Evolutionary conservation across 2,113 vertebrate genomes (phyloP).

Genomic region (Oryzias javanicus): DNA sequence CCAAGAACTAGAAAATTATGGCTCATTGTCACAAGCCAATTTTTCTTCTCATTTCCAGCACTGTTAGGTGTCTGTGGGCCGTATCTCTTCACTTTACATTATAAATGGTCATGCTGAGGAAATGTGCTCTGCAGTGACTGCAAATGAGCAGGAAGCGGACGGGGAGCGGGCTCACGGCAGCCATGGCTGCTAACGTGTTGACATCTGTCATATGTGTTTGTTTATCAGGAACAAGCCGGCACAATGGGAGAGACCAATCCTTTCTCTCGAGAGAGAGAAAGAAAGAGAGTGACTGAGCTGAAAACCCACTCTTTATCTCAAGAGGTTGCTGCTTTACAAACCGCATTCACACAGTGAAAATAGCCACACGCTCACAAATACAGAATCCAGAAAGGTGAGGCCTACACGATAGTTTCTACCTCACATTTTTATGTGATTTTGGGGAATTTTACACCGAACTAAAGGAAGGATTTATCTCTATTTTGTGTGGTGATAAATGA

Average conservation of each 20-base stretch:
- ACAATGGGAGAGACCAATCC: slow-evolving; percentile 30
- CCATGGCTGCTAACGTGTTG: slow-evolving; percentile 43
- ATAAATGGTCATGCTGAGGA: slow-evolving; percentile 10
- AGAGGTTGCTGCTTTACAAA: slow-evolving; percentile 11
- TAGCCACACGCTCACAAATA: background rate
- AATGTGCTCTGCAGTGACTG: slow-evolving; percentile 5
- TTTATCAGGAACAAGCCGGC: slow-evolving; percentile 54
- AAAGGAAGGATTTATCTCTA: slow-evolving; percentile 59
- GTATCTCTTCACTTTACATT: background rate
- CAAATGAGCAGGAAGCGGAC: slow-evolving; percentile 14
- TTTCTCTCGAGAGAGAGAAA: slow-evolving; percentile 17
- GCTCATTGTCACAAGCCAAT: too few relatives aligned
- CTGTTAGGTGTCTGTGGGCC: background rate
- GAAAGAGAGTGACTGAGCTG: slow-evolving; percentile 24
- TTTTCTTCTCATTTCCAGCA: background rate
- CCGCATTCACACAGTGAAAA: slow-evolving; percentile 1
- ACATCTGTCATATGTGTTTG: slow-evolving; percentile 64
- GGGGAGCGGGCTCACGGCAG: slow-evolving; percentile 14
- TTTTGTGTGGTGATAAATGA: slow-evolving; percentile 46
- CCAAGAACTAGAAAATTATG: too few relatives aligned
- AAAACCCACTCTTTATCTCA: slow-evolving; percentile 17
- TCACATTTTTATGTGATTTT: slow-evolving; percentile 55
- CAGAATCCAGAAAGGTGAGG: background rate
- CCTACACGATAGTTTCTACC: slow-evolving; percentile 26
- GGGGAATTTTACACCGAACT: slow-evolving; percentile 41